phyloP scores from a whole-genome alignment of 2,888 invertebrate genomes.

The Acleris emargana region DNA sequence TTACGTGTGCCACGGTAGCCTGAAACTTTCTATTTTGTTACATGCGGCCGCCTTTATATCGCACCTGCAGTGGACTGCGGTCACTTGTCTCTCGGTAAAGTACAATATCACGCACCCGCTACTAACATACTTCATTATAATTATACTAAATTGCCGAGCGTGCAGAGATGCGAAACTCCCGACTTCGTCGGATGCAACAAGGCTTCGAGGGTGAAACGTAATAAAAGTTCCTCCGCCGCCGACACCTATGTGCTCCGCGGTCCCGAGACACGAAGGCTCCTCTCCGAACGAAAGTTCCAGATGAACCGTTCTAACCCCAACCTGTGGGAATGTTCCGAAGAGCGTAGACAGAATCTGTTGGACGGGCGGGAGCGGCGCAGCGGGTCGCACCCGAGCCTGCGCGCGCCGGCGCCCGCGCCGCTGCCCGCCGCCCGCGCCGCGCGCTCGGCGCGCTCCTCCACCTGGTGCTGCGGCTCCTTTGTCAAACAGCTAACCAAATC shows the following conservation, averaged over 20 bases:
- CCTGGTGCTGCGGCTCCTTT: constrained; percentile 92
- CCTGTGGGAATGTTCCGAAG: constrained; percentile 70
- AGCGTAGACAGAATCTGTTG: constrained; percentile 54
- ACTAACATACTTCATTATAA: constrained; percentile 78
- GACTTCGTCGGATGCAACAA: constrained; percentile 63
- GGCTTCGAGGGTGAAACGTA: constrained; percentile 72
- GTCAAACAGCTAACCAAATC: constrained; percentile 91
- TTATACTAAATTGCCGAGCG: constrained; percentile 68
- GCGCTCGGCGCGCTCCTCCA: constrained; percentile 85
- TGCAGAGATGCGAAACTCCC: constrained; percentile 67
- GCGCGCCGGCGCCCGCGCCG: constrained; percentile 46
- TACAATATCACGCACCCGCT: constrained; percentile 87
- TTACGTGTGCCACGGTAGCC: constrained; percentile 52
- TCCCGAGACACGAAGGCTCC: constrained; percentile 67
- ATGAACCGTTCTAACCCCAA: constrained; percentile 79
- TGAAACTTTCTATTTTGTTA: constrained; percentile 82
- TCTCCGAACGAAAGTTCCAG: constrained; percentile 70
- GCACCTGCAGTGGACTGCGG: constrained; percentile 86
- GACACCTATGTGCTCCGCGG: constrained; percentile 67
- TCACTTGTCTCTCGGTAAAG: constrained; percentile 87
- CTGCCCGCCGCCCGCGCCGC: constrained; percentile 49
- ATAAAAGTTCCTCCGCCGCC: constrained; percentile 79
- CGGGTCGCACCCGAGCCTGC: constrained; percentile 71
- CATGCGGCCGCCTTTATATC: constrained; percentile 84
- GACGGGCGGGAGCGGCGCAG: constrained; percentile 65